Conservation (phyloP, 2,113 vertebrate genomes). For the Todiramphus saurophagus region DNA sequence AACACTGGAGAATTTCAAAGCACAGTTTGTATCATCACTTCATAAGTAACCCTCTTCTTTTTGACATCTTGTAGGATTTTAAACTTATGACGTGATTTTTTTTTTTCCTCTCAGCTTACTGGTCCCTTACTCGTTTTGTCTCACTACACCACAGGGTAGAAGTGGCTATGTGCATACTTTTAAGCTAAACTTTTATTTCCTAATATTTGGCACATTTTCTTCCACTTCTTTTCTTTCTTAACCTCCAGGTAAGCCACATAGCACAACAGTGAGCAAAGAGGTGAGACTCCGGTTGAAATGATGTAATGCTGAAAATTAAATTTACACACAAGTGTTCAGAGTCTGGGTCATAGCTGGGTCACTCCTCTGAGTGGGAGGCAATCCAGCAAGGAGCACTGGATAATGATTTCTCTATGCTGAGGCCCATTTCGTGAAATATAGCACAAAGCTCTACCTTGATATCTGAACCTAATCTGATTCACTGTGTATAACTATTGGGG, state of each 20-base stretch:
- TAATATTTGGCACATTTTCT: neutral
- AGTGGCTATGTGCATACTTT: neutral
- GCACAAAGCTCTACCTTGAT: conserved; percentile 20
- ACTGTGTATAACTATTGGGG: neutral
- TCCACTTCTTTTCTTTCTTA: neutral
- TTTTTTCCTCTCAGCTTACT: neutral
- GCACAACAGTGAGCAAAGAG: conserved; percentile 38
- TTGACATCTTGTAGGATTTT: neutral
- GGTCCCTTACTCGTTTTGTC: neutral
- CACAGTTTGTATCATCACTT: neutral
- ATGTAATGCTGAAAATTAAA: conserved; percentile 63
- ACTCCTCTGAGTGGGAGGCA: conserved; percentile 39
- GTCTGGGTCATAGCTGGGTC: conserved; percentile 57
- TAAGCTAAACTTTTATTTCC: neutral
- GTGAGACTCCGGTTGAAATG: conserved; percentile 39
- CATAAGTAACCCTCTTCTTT: neutral
- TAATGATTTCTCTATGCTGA: conserved; percentile 49
- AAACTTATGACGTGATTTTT: neutral
- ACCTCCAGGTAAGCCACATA: conserved; percentile 39
- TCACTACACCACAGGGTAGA: neutral
- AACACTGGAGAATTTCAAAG: neutral
- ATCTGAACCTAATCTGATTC: conserved; percentile 44
- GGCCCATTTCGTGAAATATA: conserved; percentile 25
- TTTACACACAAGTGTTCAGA: conserved; percentile 46
- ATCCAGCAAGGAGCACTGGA: conserved; percentile 40